Evolutionary conservation across 2,113 vertebrate genomes (phyloP), one percentile per base, ranked within the genome.

Genomic region (Xenopus borealis): DNA sequence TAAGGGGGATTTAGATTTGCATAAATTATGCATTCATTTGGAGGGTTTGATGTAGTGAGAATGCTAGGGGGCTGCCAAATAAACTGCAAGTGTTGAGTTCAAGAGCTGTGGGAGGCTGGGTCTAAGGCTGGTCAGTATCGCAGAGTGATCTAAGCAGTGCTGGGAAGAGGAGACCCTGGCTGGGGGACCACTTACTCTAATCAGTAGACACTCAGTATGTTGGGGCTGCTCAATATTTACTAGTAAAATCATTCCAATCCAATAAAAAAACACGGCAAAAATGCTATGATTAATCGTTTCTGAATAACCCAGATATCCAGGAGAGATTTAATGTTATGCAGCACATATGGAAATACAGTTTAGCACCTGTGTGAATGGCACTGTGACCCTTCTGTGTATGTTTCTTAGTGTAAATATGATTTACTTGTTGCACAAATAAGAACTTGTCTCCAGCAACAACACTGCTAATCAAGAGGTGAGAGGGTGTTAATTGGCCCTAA

Each of bases 51-150:
- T 61, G 58, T 20, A 61, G 58, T 20, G 20, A 23, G 46, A 47
- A 52, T 10, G 18, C n/a, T 17, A 40, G 58, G 58, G 16, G 14
- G 44, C 17, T 68, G 73, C 23, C 55, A 62, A 75, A 67, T 33
- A 75, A 67, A 75, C 72, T 75, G 57, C 19, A 69, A 75, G 66
- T 75, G 72, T 61, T 61, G 72, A 75, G 72, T 68, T 68, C 66
- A 62, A 40, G 57, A 69, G 20, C 66, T 30, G 46, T 59, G 67
- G 52, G 59, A 62, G 61, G 45, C 17, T 33, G 71, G 55, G 64
- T 33, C 44, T 27, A 57, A 46, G 23, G 18, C 47, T 52, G 66
- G 58, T 58, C 65, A 68, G 46, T 20, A 52, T 18, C 44, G 52
- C n/a, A 40, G 19, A 55, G 40, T 12, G 61, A 23, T 18, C 23